These are phyloP conservation scores for Oreochromis spilurus DNA, from an alignment of 2,113 vertebrate species.

Conservation along the genomic window DNA sequence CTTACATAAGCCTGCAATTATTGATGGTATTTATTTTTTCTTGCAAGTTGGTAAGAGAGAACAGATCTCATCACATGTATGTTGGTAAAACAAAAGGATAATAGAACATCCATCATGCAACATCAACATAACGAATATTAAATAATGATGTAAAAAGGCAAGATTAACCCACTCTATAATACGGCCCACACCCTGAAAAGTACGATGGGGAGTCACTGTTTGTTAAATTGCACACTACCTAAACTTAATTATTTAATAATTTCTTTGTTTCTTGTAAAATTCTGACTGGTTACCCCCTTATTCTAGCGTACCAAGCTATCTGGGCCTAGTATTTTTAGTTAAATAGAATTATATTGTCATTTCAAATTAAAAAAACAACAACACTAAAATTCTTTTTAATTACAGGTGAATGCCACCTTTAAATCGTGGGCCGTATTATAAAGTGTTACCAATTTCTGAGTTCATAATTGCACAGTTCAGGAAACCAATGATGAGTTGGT, in stretches of 20 bases:
- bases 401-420: background rate
- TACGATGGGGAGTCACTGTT: background rate
- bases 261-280: background rate
- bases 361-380: background rate
- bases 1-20: background rate
- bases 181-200: background rate
- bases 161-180: background rate
- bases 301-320: background rate
- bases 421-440: background rate
- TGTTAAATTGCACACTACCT: background rate
- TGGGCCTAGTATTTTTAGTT: background rate
- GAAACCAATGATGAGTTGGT: background rate
- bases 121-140: background rate
- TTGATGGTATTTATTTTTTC: background rate
- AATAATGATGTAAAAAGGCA: background rate
- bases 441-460: background rate
- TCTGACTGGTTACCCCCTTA: background rate
- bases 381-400: fast-evolving
- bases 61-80: background rate
- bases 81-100: background rate
- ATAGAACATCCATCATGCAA: background rate
- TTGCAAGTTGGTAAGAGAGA: background rate
- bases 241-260: background rate
- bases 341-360: background rate
- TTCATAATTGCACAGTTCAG: background rate